Percentiles rank a stretch among this genome's conserved stretches.
phyloP scores from a whole-genome alignment of 1,140 invertebrate genomes.

The Sarcophaga peregrina region DNA sequence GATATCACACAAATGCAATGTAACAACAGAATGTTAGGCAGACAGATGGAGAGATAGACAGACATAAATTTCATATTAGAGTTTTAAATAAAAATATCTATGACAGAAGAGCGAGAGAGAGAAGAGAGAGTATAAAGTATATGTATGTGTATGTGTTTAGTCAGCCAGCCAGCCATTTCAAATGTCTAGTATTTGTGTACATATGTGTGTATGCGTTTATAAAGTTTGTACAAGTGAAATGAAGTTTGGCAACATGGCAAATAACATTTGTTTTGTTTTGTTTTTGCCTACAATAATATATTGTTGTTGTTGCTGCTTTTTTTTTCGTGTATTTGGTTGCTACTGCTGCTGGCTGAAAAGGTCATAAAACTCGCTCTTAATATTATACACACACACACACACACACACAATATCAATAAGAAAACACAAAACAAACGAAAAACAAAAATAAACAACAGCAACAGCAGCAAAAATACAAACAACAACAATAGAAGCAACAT shows the following conservation, averaged over 20 bases:
- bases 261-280: neutral
- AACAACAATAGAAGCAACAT: conserved; percentile 14
- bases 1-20: neutral
- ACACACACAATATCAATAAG: neutral
- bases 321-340: neutral
- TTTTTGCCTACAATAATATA: no score
- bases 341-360: conserved; percentile 18
- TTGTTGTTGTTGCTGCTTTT: neutral
- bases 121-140: no score
- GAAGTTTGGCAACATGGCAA: conserved; percentile 39
- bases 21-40: neutral
- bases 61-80: neutral
- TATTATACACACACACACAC: conserved; percentile 33
- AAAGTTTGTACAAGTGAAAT: conserved; percentile 34
- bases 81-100: conserved; percentile 13
- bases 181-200: neutral
- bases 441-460: neutral
- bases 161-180: no score
- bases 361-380: conserved; percentile 41
- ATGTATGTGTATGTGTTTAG: no score
- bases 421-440: neutral
- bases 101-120: neutral
- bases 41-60: neutral
- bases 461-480: conserved; percentile 2
- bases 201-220: neutral